These are phyloP conservation scores for Thinocorus orbignyianus DNA, from an alignment of 2,113 vertebrate genomes.

Conservation along the genomic window DNA sequence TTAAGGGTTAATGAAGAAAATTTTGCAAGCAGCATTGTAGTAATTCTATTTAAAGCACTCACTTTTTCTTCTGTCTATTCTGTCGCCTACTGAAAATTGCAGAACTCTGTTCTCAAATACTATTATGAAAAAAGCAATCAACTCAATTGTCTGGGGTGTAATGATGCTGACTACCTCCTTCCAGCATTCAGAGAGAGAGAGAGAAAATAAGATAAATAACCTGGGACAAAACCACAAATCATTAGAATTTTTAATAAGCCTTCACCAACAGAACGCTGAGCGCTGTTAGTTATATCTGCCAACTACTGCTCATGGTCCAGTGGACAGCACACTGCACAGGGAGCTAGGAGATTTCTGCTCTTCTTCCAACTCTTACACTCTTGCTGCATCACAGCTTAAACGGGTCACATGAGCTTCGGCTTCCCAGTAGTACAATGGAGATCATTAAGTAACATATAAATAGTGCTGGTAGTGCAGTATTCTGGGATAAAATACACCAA, in stretches of 20 bases:
- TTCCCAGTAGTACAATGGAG: background rate
- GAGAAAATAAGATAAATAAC: constrained; percentile 56
- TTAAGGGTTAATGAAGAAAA: constrained; percentile 57
- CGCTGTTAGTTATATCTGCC: constrained; percentile 23
- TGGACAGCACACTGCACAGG: background rate
- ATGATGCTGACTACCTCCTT: constrained; percentile 65
- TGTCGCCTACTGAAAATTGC: constrained; percentile 53
- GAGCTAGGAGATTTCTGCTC: background rate
- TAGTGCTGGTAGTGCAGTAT: constrained; percentile 5
- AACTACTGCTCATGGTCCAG: constrained; percentile 4
- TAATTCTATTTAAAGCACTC: constrained; percentile 55
- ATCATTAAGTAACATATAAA: constrained; percentile 42
- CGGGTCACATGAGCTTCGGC: background rate
- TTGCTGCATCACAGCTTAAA: background rate
- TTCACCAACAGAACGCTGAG: constrained; percentile 2
- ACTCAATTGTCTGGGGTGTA: constrained; percentile 61
- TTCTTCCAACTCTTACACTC: background rate
- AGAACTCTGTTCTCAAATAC: constrained; percentile 51
- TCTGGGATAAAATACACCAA: background rate
- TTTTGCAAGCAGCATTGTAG: constrained; percentile 31
- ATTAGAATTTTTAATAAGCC: constrained; percentile 67
- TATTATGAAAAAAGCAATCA: constrained; percentile 69
- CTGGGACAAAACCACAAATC: constrained; percentile 44
- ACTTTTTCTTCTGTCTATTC: constrained; percentile 46
- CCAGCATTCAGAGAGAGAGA: background rate